Evolutionary conservation across 2,797 vertebrate genomes (phyloP), one percentile per base, ranked within the genome.

Genomic region (Notolabrus celidotus): DNA sequence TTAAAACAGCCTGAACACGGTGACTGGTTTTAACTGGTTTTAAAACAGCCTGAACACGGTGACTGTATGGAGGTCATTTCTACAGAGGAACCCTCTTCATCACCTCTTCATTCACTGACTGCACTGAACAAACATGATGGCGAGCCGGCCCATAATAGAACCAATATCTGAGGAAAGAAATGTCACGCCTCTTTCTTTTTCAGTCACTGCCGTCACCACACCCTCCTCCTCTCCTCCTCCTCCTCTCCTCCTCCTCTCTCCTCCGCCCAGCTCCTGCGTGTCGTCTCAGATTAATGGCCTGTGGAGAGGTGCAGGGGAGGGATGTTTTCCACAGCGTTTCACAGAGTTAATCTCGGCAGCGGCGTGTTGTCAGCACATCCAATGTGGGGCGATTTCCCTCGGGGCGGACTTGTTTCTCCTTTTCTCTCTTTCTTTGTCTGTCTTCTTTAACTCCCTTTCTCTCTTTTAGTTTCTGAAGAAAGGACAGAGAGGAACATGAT

Each of bases 251-350:
- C 38, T 39, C 38, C 14, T 16, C 38, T 31, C 20, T 68, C 58
- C 55, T n/a, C 42, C 7, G 31, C 31, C 17, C n/a, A 9, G 56
- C 68, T 63, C 45, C 70, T 0, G 55, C 41, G 7, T 70, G 68
- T 82, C 76, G 2, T 23, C 74, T 77, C 69, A 75, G 85, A 87
- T 82, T 82, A 84, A 85, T 70, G 74, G 69, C 49, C 61, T 38
- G 52, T 41, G 55, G 41, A 62, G 77, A 39, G 25, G 41, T 20
- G 51, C 50, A 57, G 50, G 46, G 80, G 62, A 42, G 51, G 78
- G 42, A 73, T 43, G 71, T 69, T 74, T 57, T 76, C 55, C 55
- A 38, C n/a, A 0, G 41, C 56, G 47, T 59, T 64, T 71, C 65
- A 39, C 75, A 27, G 76, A 80, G 64, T 81, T 86, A 74, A 87